These are phyloP conservation scores for Chamaea fasciata DNA, from an alignment of 2,113 vertebrate genomes.

Conservation along the genomic window DNA sequence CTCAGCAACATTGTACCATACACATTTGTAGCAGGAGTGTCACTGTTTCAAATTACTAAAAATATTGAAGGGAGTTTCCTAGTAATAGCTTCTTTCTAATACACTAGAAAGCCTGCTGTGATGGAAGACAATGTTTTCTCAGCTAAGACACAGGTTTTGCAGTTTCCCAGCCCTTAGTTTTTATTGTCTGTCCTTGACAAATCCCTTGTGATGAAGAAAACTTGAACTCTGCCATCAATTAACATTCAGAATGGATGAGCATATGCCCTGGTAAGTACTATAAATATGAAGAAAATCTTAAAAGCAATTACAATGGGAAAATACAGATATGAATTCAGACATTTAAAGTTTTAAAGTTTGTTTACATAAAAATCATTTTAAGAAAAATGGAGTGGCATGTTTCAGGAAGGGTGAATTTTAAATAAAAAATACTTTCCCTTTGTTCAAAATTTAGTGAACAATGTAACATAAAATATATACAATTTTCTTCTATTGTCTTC, in stretches of 20 bases:
- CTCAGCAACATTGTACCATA: not conserved
- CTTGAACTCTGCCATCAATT: conserved; percentile 27
- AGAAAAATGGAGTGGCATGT: not conserved
- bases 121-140: not conserved
- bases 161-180: not conserved
- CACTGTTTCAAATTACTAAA: not conserved
- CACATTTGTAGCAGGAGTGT: not conserved
- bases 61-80: not conserved
- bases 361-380: not conserved
- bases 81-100: not conserved
- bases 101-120: not conserved
- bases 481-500: not conserved
- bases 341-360: not conserved
- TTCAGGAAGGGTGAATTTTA: not conserved
- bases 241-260: not conserved
- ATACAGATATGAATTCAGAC: not conserved
- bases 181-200: conserved; percentile 6
- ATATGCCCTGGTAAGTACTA: not conserved
- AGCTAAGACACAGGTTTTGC: not conserved
- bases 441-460: not conserved
- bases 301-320: not conserved
- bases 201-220: not conserved
- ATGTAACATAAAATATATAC: not conserved
- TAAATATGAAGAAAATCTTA: not conserved
- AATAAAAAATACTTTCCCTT: not conserved